Base-by-base conservation (phyloP, 2,113 vertebrate species). In the Perognathus longimembris region DNA sequence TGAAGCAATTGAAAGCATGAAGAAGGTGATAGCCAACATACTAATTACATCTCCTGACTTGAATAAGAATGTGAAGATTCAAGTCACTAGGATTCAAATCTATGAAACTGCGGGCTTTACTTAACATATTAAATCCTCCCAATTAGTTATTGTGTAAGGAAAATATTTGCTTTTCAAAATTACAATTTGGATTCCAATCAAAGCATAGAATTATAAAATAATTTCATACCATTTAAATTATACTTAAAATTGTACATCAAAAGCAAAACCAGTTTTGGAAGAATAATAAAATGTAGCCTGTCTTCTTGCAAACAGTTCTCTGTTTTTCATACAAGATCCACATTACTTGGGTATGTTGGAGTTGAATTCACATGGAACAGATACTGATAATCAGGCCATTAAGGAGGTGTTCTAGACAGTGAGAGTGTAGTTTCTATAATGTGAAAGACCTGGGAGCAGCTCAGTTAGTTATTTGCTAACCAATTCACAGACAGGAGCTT, bases 381-480 rank as follows among this genome's bases (percentile, higher is more conserved):
- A 32, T 71, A 89, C 9, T 89, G 14, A 85, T 89, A 82, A 88
- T 74, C 9, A 90, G 50, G 85, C 90, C 2, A 17, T 96, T 95
- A 92, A 76, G 7, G 57, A 90, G 83, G 74, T 81, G 96, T 90
- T 76, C 80, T 82, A 95, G 76, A 79, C 45, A 88, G 28, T 82
- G 83, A 89, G 90, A 94, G 85, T 20, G 7, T 12, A 78, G 64
- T 54, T 95, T 95, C 36, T 61, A 50, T 38, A 73, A 84, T 93
- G 87, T 54, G 54, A 78, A 95, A 87, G 89, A 82, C 82, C 3
- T 5, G 71, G 57, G 28, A 17, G 67, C 50, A 95, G 8, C 63
- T 97, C 74, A 69, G 1, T 85, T 97, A 86, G 94, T 4, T 73
- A 92, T 94, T 94, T 96, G 86, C 78, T 93, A 88, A 61, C 5